Evolutionary conservation across 1,140 invertebrate species (phyloP), one percentile per base, ranked within the genome.

Genomic region (Metopolophium dirhodum): DNA sequence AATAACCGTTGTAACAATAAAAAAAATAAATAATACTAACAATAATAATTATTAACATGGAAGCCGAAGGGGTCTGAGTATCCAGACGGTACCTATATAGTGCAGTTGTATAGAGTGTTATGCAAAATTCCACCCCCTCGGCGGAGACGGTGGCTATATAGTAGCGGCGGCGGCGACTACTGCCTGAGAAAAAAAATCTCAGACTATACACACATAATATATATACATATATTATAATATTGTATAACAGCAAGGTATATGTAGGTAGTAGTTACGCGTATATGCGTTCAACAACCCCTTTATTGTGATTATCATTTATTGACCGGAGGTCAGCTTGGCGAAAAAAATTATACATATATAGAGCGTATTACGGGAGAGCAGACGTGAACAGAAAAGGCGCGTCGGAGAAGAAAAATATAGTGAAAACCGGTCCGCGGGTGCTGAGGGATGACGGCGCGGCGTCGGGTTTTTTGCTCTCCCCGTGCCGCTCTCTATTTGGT

Each of bases 1-100:
- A 92, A 86, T 86, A 86, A 93, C 91, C 91, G 91, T 93, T 57
- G 91, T 93, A 57, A 93, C 91, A 93, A 93, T 86, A 86, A 93
- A 45, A 68, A 37, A 57, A 26, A 61, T 45, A 47, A 35, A 51
- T 47, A 91, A 85, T 57, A 57, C 57, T 57, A 85, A 93, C 49
- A 41, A 92, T 90, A 90, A 68, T 90, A 90, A 90, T 90, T 61
- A 90, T 90, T 90, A 90, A 90, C 89, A 90, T 68, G 57, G 45
- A 90, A 45, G 37, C 14, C 11, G 37, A 89, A 57, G 87, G 54
- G 89, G 89, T 90, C 89, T 68, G 89, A 90, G 54, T 51, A 54
- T 93, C 82, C 49, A 93, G 91, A 93, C 91, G 91, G 77, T 83
- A 54, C 51, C 51, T 54, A 54, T 23, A 54, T 22, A 54, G 35